Base-by-base conservation (phyloP, 2,797 vertebrate species). In the Pitangus sulphuratus region DNA sequence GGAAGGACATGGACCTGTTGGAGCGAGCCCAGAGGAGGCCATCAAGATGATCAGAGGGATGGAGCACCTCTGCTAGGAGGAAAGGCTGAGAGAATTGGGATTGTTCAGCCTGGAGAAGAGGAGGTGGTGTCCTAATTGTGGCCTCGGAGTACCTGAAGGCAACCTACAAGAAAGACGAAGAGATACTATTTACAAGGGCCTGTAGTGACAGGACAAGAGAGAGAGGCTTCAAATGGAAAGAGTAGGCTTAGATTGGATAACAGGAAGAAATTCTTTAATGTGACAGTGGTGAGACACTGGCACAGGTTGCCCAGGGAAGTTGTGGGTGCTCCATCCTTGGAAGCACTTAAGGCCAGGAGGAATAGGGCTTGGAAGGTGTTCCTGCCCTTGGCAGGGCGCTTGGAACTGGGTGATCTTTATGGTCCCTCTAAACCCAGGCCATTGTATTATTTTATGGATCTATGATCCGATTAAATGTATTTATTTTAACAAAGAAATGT, bases 271-370 rank as follows among this genome's bases (percentile, higher is more conserved):
- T n/a, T n/a, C 30, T 44, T 44, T 24, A 42, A 22, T 44, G 30
- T 44, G 21, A 44, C 28, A 9, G 18, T 30, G 11, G 7, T 3
- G 0, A 57, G 37, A n/a, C 16, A 33, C 37, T 33, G 28, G 42
- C 15, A 62, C 28, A 62, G 19, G 3, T 1, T 62, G 12, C 19
- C 48, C 42, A 69, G 42, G 30, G 37, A 0, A 77, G 30, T 14
- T 62, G 54, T 24, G 12, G 35, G 15, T 50, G 15, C 4, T 24
- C 16, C 56, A 62, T 39, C 35, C 28, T 57, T 70, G 75, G 11
- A 0, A 39, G 14, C 18, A 11, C 2, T n/a, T 24, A 39, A 44
- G n/a, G 16, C 5, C 56, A 21, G n/a, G 12, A 0, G 62, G 42
- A 26, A 37, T 0, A 1, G 35, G 19, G 24, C 8, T 18, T 22